Evolutionary conservation across 2,888 invertebrate species (phyloP), one percentile per base, ranked within the genome.

Genomic region (Ellobium chinense): DNA sequence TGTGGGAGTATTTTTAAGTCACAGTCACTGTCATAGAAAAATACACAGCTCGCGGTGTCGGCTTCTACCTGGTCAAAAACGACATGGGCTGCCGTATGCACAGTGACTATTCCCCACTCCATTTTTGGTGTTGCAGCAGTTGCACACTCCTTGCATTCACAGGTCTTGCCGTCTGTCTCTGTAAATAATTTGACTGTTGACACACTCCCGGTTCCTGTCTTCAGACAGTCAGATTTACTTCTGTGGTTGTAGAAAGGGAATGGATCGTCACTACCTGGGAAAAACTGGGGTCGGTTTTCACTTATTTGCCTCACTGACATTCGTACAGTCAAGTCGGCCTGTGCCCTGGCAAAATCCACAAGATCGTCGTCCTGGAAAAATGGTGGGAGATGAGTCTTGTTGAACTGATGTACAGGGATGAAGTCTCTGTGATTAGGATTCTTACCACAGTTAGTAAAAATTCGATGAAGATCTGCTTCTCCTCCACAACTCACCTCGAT

Each of bases 371-470:
- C 54, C 12, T 29, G 69, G 31, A 31, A 46, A 9, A 7, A 39
- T 27, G 27, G 12, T 0, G 54, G 69, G 29, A 69, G 69, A 54
- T 69, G 12, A 29, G 29, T 14, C 12, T 31, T 21, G 54, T 5
- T 46, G 21, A 69, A 69, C 46, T 46, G 1, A n/a, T 69, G 18
- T 54, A 69, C 54, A 54, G 69, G 69, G 14, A 69, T 69, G 31
- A 46, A 69, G 2, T 69, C 54, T 5, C 14, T 14, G 24, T 69
- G 69, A 29, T 21, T n/a, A 21, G 69, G 69, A 69, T 69, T 69
- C 69, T 69, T 69, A 3, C 18, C 1, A 29, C 69, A 69, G 0
- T 1, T 54, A 1, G 14, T 29, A 29, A 14, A 24, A 31, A 54
- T 39, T 29, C 1, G 2, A 29, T 69, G 46, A 46, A 46, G 69